A percentile compares a stretch with the other conserved stretches of the same genome.
Evolutionary conservation across 2,113 vertebrate genomes (phyloP).

Genomic region (Crotalus viridis): DNA sequence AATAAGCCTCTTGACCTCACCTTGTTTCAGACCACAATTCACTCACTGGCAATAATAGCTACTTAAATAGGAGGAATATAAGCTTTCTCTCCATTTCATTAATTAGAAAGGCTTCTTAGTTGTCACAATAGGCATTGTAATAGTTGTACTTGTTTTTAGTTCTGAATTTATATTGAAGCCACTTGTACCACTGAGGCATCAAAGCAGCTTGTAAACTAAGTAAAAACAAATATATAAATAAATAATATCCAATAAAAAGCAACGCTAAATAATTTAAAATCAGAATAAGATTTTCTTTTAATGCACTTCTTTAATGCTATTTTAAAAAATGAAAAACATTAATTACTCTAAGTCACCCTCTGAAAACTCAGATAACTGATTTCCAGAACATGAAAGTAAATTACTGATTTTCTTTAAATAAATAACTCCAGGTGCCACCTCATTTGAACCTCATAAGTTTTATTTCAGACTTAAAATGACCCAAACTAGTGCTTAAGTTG

Average conservation of each 20-base stretch:
- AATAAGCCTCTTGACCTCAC: slow-evolving; percentile 77
- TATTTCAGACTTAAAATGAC: not conserved
- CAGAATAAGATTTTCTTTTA: not conserved
- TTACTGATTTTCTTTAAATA: not conserved
- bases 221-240: not conserved
- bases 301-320: not conserved
- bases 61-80: slow-evolving; percentile 41
- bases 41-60: slow-evolving; percentile 64
- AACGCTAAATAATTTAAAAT: not conserved
- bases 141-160: not conserved
- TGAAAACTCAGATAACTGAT: not conserved
- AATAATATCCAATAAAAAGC: not conserved
- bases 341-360: not conserved
- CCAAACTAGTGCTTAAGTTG: not conserved
- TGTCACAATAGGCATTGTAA: slow-evolving; percentile 17
- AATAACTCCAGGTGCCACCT: not conserved
- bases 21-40: slow-evolving; percentile 68
- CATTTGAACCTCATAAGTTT: not conserved
- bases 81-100: slow-evolving; percentile 56
- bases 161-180: not conserved
- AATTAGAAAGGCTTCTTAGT: slow-evolving; percentile 56
- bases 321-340: not conserved
- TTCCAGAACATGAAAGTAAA: not conserved
- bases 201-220: not conserved
- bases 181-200: no score